Percentiles rank a stretch among this genome's conserved stretches.
phyloP scores from a whole-genome alignment of 2,113 vertebrate genomes.

The human region GRCh38 chr13:92268001-92268500 shows the following conservation, averaged over 20 bases:
- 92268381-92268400: neutral
- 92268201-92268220: neutral
- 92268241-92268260: neutral
- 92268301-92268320: neutral
- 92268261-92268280: neutral
- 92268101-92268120: neutral
- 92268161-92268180: neutral
- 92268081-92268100: neutral
- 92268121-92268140: neutral
- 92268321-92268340: neutral
- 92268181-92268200: neutral
- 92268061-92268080: neutral
- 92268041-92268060: neutral
- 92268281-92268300: neutral
- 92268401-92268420: neutral
- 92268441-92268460: neutral
- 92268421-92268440: neutral
- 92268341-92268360: neutral
- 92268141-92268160: neutral
- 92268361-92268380: neutral
- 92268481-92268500: neutral
- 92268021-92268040: neutral
- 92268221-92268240: neutral
- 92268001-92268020: neutral
- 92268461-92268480: neutral